Percentiles rank a stretch among this genome's conserved stretches.
Conservation (phyloP, 2,888 invertebrate genomes). For the Philopedon plagiatum region DNA sequence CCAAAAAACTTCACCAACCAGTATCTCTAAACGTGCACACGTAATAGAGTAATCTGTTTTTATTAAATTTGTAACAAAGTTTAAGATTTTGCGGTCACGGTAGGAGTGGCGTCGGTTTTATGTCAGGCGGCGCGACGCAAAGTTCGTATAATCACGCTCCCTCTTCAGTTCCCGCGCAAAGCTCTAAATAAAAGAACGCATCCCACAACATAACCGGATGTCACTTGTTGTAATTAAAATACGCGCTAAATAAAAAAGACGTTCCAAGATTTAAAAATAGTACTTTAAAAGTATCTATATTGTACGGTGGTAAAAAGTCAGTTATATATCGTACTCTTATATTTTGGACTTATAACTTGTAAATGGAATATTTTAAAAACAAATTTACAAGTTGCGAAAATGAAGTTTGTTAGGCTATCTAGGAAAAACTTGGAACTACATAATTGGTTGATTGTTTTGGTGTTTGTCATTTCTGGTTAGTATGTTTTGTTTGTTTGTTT, state of each 20-base stretch:
- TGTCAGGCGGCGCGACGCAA: conserved; percentile 19
- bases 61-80: conserved; percentile 23
- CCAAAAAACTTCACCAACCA: conserved; percentile 2
- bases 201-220: conserved; percentile 16
- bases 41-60: conserved; percentile 21
- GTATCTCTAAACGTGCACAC: background rate
- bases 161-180: conserved; percentile 23
- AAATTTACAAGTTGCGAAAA: background rate
- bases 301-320: background rate
- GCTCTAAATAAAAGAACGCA: conserved; percentile 28
- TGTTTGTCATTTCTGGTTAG: conserved; percentile 8
- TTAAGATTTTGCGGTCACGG: conserved; percentile 27
- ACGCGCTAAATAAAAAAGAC: conserved; percentile 14
- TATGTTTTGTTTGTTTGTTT: background rate
- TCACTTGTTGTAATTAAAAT: conserved; percentile 31
- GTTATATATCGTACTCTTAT: too few relatives aligned
- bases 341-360: too few relatives aligned
- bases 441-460: background rate
- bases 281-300: background rate
- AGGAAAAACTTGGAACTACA: background rate
- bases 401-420: background rate
- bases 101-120: conserved; percentile 39
- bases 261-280: background rate
- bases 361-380: background rate
- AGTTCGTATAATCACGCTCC: conserved; percentile 3